phyloP scores from a whole-genome alignment of 2,797 vertebrate genomes.

The Lophura swinhoii region DNA sequence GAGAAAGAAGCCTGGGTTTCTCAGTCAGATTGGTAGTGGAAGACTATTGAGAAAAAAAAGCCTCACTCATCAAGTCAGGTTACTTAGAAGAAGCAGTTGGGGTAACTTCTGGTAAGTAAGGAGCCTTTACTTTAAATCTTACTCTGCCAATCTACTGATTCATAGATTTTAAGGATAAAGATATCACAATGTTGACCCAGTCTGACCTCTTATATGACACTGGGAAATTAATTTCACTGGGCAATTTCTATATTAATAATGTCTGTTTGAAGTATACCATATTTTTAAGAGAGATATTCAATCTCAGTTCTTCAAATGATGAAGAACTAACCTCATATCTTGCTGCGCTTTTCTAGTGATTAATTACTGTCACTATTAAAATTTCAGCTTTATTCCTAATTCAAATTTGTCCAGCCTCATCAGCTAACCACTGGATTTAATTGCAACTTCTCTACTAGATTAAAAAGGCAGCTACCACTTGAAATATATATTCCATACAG shows the following conservation, averaged over 20 bases:
- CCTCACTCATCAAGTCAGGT: not conserved
- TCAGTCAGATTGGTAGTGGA: not conserved
- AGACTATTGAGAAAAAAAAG: not conserved
- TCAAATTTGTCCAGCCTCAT: constrained; percentile 26
- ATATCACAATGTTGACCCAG: not conserved
- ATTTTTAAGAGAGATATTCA: not conserved
- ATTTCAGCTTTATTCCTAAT: constrained; percentile 16
- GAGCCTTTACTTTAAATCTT: not conserved
- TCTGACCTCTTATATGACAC: not conserved
- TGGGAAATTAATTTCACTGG: not conserved
- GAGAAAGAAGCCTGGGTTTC: not conserved
- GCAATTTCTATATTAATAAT: not conserved
- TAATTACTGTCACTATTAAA: constrained; percentile 5
- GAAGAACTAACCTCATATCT: not conserved
- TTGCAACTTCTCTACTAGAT: constrained; percentile 4
- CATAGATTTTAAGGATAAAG: not conserved
- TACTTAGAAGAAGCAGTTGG: not conserved
- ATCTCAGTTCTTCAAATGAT: not conserved
- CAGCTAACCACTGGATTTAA: not conserved
- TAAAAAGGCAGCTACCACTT: constrained; percentile 17
- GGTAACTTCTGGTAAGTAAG: not conserved
- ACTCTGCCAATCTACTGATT: not conserved
- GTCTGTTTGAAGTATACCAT: not conserved
- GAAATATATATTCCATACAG: not conserved
- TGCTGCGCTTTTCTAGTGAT: not conserved